Conservation (phyloP, 53 echinoderm and acorn worm species). For the Echinometra lucunter region DNA sequence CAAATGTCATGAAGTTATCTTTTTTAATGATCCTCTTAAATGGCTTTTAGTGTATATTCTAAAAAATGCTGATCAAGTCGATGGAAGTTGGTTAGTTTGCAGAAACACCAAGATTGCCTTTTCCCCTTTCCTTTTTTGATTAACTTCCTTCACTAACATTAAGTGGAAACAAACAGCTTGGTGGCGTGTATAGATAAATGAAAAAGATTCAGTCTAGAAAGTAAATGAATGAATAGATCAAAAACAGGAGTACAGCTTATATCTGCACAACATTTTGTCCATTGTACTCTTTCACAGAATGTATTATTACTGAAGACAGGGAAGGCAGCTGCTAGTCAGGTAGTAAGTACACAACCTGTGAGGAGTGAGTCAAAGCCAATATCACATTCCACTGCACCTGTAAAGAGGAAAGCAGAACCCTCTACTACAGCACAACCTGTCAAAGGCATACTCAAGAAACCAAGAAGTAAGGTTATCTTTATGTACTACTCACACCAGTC, state of each 20-base stretch:
- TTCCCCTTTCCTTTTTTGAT: neutral
- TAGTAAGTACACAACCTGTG: constrained; percentile 23
- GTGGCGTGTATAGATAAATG: no score
- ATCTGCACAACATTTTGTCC: neutral
- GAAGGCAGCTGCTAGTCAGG: neutral
- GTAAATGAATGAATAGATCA: neutral
- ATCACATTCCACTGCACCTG: neutral
- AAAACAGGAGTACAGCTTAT: neutral
- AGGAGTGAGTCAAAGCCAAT: neutral
- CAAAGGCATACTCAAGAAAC: constrained; percentile 68
- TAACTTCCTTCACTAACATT: no score
- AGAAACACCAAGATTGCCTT: no score
- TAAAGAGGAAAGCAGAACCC: constrained; percentile 69
- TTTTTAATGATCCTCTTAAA: neutral
- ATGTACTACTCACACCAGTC: no score
- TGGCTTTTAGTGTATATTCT: neutral
- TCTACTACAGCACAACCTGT: constrained; percentile 50
- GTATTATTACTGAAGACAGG: constrained; percentile 61
- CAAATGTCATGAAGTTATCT: neutral
- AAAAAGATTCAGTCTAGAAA: no score
- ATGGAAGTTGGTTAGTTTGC: neutral
- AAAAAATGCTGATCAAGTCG: neutral
- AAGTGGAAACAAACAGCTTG: no score
- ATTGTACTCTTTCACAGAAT: constrained; percentile 57
- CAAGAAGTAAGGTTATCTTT: constrained; percentile 67